Conservation (phyloP, 2,797 vertebrate genomes). For the Odontamblyopus lacepedii region DNA sequence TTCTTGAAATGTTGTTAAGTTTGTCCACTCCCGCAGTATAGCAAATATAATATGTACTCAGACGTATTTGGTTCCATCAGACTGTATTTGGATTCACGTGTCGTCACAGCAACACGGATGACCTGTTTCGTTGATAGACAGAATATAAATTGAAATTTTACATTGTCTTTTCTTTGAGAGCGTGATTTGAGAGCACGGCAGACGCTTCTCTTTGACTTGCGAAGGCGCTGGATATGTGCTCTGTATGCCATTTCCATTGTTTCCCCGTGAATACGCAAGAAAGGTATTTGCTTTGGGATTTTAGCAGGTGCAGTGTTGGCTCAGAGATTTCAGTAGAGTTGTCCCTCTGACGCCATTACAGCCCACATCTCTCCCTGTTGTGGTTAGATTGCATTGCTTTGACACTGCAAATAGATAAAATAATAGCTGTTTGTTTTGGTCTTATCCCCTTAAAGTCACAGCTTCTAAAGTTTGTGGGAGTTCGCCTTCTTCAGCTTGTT, state of each 20-base stretch:
- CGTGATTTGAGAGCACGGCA: constrained; percentile 56
- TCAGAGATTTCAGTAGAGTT: constrained; percentile 39
- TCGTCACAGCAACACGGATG: constrained; percentile 52
- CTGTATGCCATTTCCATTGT: constrained; percentile 19
- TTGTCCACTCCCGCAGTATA: neutral
- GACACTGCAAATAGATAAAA: constrained; percentile 66
- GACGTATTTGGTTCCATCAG: constrained; percentile 40
- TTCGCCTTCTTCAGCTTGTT: neutral
- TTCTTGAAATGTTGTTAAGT: neutral
- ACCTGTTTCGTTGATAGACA: constrained; percentile 69
- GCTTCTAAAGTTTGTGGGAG: constrained; percentile 42
- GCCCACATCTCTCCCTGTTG: constrained; percentile 56
- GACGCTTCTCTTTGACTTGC: constrained; percentile 47
- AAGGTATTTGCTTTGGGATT: constrained; percentile 39
- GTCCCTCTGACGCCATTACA: constrained; percentile 60
- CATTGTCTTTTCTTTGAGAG: constrained; percentile 69
- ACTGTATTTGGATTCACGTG: constrained; percentile 50
- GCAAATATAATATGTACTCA: constrained; percentile 37
- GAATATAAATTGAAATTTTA: constrained; percentile 81
- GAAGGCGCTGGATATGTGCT: constrained; percentile 19
- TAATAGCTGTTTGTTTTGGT: constrained; percentile 55
- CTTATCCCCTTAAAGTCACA: constrained; percentile 49
- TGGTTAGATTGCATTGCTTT: constrained; percentile 54
- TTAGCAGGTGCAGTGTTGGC: constrained; percentile 32
- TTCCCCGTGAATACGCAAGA: constrained; percentile 40